These are phyloP conservation scores for Haemorhous mexicanus DNA, from an alignment of 2,113 vertebrate genomes.

Conservation along the genomic window DNA sequence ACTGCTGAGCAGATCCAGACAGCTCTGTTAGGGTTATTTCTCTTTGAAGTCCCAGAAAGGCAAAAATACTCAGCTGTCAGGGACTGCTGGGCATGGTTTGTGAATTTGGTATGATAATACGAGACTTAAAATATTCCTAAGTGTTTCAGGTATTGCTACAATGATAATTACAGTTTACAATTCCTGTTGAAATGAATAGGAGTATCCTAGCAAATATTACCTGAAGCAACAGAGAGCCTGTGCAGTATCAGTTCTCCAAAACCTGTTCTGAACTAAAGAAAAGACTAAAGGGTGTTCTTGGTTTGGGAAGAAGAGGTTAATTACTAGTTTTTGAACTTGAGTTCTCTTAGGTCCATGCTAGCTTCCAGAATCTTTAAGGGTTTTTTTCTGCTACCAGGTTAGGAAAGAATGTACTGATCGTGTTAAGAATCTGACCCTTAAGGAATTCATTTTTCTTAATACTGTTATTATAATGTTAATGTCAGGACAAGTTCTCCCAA, in stretches of 20 bases:
- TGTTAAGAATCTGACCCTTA: not conserved
- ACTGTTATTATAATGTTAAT: not conserved
- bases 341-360: not conserved
- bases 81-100: accelerated
- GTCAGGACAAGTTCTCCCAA: not conserved
- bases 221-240: not conserved
- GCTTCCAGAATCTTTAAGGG: not conserved
- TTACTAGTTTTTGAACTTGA: not conserved
- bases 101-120: not conserved
- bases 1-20: not conserved
- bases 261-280: not conserved
- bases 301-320: not conserved
- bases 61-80: not conserved
- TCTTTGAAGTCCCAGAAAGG: not conserved
- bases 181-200: not conserved
- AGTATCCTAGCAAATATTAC: not conserved
- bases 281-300: not conserved
- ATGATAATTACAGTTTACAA: not conserved
- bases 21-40: not conserved
- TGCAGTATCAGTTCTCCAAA: not conserved
- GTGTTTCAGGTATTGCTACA: not conserved
- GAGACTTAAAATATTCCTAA: not conserved
- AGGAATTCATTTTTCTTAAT: not conserved
- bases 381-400: not conserved
- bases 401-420: not conserved